These are phyloP conservation scores for Squalus acanthias DNA, from an alignment of 2,797 vertebrate genomes.

Conservation along the genomic window DNA sequence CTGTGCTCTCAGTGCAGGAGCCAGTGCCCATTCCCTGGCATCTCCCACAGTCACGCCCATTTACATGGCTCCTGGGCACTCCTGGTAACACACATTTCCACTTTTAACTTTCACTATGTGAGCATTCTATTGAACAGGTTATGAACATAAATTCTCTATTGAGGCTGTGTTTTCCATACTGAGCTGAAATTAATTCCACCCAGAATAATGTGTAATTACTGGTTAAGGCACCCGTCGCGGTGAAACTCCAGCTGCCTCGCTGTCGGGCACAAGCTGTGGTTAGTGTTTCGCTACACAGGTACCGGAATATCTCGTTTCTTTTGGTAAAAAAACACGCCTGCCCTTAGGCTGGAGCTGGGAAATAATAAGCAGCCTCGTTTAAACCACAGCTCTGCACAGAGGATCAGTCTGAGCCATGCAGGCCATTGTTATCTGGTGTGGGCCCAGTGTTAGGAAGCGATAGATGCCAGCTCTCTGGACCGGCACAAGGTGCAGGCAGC, in stretches of 20 bases:
- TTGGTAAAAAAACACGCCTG: neutral
- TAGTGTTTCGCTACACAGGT: neutral
- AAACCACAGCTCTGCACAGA: neutral
- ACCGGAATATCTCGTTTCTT: neutral
- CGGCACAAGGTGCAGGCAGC: neutral
- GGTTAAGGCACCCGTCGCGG: neutral
- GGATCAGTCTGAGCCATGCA: neutral
- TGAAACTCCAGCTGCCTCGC: neutral
- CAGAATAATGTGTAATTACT: no score
- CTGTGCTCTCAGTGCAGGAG: neutral
- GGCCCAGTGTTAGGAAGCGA: neutral
- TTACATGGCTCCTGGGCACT: neutral
- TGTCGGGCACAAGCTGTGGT: neutral
- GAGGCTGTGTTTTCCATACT: neutral
- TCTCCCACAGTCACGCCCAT: neutral
- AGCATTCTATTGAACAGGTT: neutral
- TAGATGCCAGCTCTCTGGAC: neutral
- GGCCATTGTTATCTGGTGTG: neutral
- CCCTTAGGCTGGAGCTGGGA: neutral
- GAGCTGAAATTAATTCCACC: neutral
- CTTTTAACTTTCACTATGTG: neutral
- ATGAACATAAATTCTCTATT: neutral
- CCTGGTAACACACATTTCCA: neutral
- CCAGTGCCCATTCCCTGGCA: neutral
- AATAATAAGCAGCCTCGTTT: neutral